Base-by-base conservation (phyloP, 1,140 invertebrate species). In the Apis laboriosa region DNA sequence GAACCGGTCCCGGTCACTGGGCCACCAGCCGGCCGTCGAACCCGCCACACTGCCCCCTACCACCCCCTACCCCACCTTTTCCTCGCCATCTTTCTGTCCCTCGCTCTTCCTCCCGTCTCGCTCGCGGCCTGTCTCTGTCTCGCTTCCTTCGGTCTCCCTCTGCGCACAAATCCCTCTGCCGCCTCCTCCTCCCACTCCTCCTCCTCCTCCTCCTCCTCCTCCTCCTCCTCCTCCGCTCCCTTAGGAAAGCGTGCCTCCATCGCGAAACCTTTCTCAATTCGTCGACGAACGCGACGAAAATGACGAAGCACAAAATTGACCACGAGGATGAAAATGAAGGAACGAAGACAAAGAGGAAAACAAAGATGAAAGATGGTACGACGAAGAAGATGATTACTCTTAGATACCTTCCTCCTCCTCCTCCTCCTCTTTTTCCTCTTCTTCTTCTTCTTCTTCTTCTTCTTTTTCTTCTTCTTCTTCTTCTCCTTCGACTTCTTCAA, bases 1-100 rank as follows among this genome's bases (percentile, higher is more conserved):
- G 92, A 94, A 94, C 93, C 93, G 93, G 93, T 94, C 93, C 93
- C 92, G 93, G 93, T 94, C 93, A 94, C 93, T 94, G 92, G 93
- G 93, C 92, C 92, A 94, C 93, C 92, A 93, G 93, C 92, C 92
- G 93, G 93, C 90, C 93, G 91, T 93, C 92, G 93, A 94, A 93
- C 93, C 90, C 93, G 91, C 90, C 91, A 92, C 89, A 89, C 89
- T 91, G 89, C 89, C 91, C 90, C 88, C 86, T 89, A 86, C 90
- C 90, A 76, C 89, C 88, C 84, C 87, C 82, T 86, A 56, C 71
- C 83, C 78, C 75, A 79, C 77, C 78, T 75, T 56, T 80, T 78
- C 66, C 80, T 80, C 61, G 3, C 68, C 43, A 53, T 73, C 55
- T 63, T 64, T 49, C 55, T 60, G 53, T 64, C 51, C 43, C 64